Evolutionary conservation across 2,113 vertebrate genomes (phyloP), one percentile per base, ranked within the genome.

Genomic region (Numenius arquata): DNA sequence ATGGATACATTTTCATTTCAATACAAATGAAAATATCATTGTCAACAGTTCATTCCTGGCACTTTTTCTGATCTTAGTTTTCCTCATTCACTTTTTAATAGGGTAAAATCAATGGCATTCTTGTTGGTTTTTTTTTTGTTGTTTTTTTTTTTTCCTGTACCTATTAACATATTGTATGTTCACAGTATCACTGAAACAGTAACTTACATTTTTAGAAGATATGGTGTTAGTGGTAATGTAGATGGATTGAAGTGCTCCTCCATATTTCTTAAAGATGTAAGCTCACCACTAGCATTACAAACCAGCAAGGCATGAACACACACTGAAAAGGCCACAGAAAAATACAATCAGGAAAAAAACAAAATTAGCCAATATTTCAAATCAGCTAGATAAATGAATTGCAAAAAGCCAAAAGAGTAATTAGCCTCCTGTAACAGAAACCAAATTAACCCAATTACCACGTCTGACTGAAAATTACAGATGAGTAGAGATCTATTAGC

Each of bases 281-380:
- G 97, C 95, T 98, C 98, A 23, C 97, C 80, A 16, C 98, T 98
- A 43, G 98, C 98, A 29, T 99, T 99, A 66, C 98, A 98, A 38
- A 98, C 98, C 66, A 98, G 85, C 85, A 99, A 85, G 25, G 98
- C 98, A 2, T 98, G 98, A 61, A 98, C 98, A 62, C 96, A 62
- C 7, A 15, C 98, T 99, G 92, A 5, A 62, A 87, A 95, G 18
- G 71, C 21, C 78, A 88, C 5, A 50, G 38, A 26, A 63, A 70
- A 76, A 26, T 22, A 58, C 12, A 34, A 56, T 5, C 6, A 82
- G 41, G 53, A 38, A 68, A 36, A 84, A 88, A 79, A 19, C 41
- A 5, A n/a, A 50, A 23, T 32, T 30, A 80, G 34, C 22, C 41
- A 12, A 38, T 26, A 71, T 26, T 34, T 27, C 17, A 30, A 32